Conservation (phyloP, 1,140 invertebrate species). For the Papilio polytes region DNA sequence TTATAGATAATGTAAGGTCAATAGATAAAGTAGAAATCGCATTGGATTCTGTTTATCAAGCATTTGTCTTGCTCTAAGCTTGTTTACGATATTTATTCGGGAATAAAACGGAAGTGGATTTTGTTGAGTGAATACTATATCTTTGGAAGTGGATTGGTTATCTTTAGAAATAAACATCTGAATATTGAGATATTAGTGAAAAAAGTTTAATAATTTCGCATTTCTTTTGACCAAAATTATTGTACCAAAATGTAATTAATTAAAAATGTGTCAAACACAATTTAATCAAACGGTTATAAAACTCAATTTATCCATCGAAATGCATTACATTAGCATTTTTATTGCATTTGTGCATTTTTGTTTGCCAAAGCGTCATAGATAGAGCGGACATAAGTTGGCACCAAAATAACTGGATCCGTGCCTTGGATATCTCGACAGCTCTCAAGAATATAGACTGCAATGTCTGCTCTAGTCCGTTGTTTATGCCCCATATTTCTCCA, state of each 20-base stretch:
- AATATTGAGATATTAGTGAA: background rate
- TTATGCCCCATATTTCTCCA: conserved; percentile 34
- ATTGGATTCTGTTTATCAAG: conserved; percentile 46
- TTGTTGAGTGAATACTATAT: conserved; percentile 32
- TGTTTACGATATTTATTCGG: conserved; percentile 51
- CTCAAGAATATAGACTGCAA: conserved; percentile 23
- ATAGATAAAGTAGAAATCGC: background rate
- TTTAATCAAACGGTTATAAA: background rate
- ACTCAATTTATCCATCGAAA: background rate
- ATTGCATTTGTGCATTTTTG: conserved; percentile 27
- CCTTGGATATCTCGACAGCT: conserved; percentile 31
- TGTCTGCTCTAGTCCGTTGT: background rate
- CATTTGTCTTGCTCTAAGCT: conserved; percentile 47
- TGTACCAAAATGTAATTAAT: too few species aligned
- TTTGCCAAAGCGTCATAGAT: conserved; percentile 26
- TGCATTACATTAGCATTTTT: conserved; percentile 36
- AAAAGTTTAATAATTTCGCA: background rate
- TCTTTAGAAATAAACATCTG: background rate
- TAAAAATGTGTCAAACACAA: background rate
- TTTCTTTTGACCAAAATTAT: background rate
- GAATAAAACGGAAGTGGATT: conserved; percentile 36
- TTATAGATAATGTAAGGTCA: background rate
- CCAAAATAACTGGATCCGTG: conserved; percentile 17
- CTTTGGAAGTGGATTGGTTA: conserved; percentile 31
- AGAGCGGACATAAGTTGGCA: conserved; percentile 37